Base-by-base conservation (phyloP, 2,113 vertebrate species). In the Desmodus rotundus region DNA sequence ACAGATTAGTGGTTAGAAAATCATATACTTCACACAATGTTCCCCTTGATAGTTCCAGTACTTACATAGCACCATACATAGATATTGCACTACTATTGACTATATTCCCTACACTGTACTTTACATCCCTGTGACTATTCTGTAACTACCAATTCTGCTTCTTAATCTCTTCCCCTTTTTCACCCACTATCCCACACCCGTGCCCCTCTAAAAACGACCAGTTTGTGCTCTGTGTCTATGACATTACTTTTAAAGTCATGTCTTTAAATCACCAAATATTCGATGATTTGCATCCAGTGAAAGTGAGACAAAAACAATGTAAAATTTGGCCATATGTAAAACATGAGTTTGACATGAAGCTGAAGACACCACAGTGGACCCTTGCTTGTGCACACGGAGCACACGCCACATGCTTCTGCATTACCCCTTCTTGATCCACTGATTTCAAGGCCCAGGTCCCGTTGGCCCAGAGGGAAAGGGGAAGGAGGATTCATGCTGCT, bases 301-400 rank as follows among this genome's bases (percentile, higher is more conserved):
- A 84, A 82, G 15, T 4, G 52, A 93, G 38, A 43, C 6, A 78
- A 67, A 80, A n/a, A 24, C 7, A 8, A 77, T 31, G 24, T 7
- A 65, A 89, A 91, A 82, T 33, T 36, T 73, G 68, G 45, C 4
- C 65, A 31, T 65, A 14, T 10, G 0, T 70, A 65, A 81, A 84
- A 24, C 43, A 20, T 3, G 45, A 45, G 5, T 72, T 70, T 61
- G 45, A 7, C 1, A 2, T 36, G 26, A 86, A 91, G 47, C 17
- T 43, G 67, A 77, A 72, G 22, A 36, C 14, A 17, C 3, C 3
- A 4, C 2, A 6, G 41, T 41, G 36, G 28, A 73, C 3, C 24
- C 15, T 1, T 7, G 38, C 0, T 0, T 54, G 33, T 7, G 3
- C 28, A 14, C 22, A 45, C 15, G 20, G 1, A n/a, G 5, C 36